These are phyloP conservation scores for Acrocephalus kingi DNA, from an alignment of 2,113 vertebrate species.

Conservation along the genomic window DNA sequence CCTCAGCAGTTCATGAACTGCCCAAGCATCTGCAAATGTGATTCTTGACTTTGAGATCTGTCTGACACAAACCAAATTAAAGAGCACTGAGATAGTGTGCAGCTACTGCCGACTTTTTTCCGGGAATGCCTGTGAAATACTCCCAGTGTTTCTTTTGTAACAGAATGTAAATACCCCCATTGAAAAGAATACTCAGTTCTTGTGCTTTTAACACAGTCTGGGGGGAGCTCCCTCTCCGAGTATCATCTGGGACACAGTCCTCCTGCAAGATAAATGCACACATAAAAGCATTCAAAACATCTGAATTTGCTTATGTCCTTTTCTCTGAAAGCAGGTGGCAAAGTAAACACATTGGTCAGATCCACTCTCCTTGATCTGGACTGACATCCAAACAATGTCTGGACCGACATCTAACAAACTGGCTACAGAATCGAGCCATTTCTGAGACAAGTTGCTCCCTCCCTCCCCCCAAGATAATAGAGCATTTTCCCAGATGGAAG, in stretches of 20 bases:
- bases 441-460: constrained; percentile 85
- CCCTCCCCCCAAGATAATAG: constrained; percentile 13
- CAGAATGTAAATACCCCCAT: background rate
- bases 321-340: constrained; percentile 84
- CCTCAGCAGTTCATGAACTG: background rate
- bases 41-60: background rate
- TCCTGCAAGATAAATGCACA: background rate
- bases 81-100: background rate
- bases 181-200: background rate
- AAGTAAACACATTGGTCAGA: constrained; percentile 89
- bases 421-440: constrained; percentile 86
- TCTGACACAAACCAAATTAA: background rate
- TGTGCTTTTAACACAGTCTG: background rate
- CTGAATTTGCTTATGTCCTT: background rate
- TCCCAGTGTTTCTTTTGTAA: constrained; percentile 39
- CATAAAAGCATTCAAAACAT: background rate
- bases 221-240: background rate
- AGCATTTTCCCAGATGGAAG: constrained; percentile 42
- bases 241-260: background rate
- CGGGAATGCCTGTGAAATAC: background rate
- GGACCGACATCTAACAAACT: constrained; percentile 92
- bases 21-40: constrained; percentile 5
- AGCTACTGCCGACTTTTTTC: constrained; percentile 27
- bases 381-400: constrained; percentile 91
- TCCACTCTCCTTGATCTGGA: constrained; percentile 88